A percentile compares a stretch with the other conserved stretches of the same genome.
These are phyloP conservation scores for Phanerotoma sp. DNA, from an alignment of 2,888 invertebrate genomes.

Conservation along the genomic window DNA sequence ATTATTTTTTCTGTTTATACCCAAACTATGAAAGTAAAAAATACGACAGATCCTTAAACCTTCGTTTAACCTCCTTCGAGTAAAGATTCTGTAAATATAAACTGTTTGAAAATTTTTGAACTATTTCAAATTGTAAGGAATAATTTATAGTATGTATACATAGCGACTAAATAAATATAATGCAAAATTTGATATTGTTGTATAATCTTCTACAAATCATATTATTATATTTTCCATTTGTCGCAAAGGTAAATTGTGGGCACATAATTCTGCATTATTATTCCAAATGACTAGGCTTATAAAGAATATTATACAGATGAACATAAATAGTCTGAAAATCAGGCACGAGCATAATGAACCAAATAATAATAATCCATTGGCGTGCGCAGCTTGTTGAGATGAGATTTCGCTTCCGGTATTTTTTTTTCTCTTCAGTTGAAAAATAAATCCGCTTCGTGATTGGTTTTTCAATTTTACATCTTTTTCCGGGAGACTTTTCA, in stretches of 20 bases:
- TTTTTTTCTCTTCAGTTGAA: slow-evolving; percentile 21
- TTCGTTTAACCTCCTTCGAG: too few relatives aligned
- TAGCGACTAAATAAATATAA: too few relatives aligned
- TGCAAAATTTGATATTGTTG: too few relatives aligned
- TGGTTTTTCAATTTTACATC: slow-evolving; percentile 9
- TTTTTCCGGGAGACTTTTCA: slow-evolving; percentile 4
- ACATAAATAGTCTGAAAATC: slow-evolving; percentile 12
- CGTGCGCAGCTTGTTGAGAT: neutral
- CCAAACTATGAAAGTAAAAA: too few relatives aligned
- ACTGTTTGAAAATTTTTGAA: too few relatives aligned
- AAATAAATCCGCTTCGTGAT: slow-evolving; percentile 29
- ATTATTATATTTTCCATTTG: neutral
- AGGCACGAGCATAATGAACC: slow-evolving; percentile 5
- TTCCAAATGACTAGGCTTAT: slow-evolving; percentile 46
- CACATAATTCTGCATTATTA: slow-evolving; percentile 45
- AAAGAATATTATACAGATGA: slow-evolving; percentile 6
- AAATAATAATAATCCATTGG: neutral
- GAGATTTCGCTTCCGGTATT: slow-evolving; percentile 40
- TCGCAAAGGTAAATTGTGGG: slow-evolving; percentile 19
- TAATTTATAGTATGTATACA: too few relatives aligned
- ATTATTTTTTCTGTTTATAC: too few relatives aligned
- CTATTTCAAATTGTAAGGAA: too few relatives aligned
- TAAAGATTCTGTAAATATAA: too few relatives aligned
- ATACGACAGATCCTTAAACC: too few relatives aligned
- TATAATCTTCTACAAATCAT: too few relatives aligned